Base-by-base conservation (phyloP, 2,888 invertebrate genomes). In the Oasisia sp. region DNA sequence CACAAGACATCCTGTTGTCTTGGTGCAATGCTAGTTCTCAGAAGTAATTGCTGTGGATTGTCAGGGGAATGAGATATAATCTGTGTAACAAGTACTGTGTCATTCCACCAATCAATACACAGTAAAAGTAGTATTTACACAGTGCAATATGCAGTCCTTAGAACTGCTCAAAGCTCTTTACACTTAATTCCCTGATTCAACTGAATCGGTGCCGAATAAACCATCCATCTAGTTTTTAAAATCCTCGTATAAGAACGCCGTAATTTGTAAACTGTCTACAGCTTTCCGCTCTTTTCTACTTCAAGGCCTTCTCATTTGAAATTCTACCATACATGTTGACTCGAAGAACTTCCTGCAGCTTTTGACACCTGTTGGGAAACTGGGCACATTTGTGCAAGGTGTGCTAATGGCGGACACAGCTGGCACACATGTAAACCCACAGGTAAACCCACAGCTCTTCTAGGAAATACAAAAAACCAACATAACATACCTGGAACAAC, bases 341-440 rank as follows among this genome's bases (percentile, higher is more conserved):
- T 8, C 8, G 32, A 12, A 7, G 19, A 90, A 90, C 8, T 32
- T 90, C 90, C 90, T 90, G 90, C 32, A 32, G 90, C 27, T 32
- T n/a, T 90, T 90, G 90, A 90, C 90, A 90, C 90, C 90, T 90
- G 90, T 90, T 90, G 90, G 32, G 90, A n/a, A 32, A 90, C 5
- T n/a, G 32, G 32, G 90, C 90, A 90, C 32, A 32, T 32, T 90
- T 90, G 90, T 90, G 32, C 32, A 90, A 90, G 90, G 90, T 90
- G 90, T 90, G 90, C 90, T 90, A 32, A 27, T 90, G 90, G 32
- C 32, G 14, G 32, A n/a, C 19, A 90, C 7, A 27, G 90, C 90
- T 90, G 32, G 90, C 90, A 89, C 90, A 89, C 1, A 12, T 8
- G 12, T 89, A 14, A 89, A 89, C 19, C 90, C 9, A 89, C 1